These are phyloP conservation scores for Apoda limacodes DNA, from an alignment of 2,888 invertebrate species.

Conservation along the genomic window DNA sequence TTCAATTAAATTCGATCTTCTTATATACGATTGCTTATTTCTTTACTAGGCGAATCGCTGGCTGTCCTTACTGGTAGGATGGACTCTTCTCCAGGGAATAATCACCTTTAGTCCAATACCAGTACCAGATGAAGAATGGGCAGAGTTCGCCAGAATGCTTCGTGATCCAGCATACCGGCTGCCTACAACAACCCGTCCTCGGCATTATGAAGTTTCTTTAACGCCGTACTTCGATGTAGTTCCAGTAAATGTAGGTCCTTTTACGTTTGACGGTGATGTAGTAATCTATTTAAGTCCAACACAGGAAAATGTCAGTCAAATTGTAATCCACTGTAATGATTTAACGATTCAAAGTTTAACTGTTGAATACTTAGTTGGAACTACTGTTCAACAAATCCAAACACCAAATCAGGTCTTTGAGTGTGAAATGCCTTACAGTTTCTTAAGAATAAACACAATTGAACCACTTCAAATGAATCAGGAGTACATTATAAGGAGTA, in stretches of 20 bases:
- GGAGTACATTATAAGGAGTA: conserved; percentile 73
- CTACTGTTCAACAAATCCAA: conserved; percentile 20
- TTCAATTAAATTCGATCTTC: too few species aligned
- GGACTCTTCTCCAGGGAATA: conserved; percentile 35
- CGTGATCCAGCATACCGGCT: conserved; percentile 49
- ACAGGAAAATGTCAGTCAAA: conserved; percentile 27
- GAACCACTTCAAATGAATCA: conserved; percentile 19
- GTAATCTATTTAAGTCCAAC: conserved; percentile 34
- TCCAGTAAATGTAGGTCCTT: conserved; percentile 26
- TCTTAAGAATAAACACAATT: conserved; percentile 33
- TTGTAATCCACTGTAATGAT: conserved; percentile 50
- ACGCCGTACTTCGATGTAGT: conserved; percentile 52
- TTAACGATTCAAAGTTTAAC: conserved; percentile 29
- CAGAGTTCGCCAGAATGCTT: conserved; percentile 29
- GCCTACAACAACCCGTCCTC: conserved; percentile 56
- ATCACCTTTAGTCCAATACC: conserved; percentile 39
- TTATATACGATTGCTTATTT: too few species aligned
- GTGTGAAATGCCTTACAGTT: conserved; percentile 37
- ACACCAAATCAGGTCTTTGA: conserved; percentile 23
- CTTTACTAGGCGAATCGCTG: conserved; percentile 37
- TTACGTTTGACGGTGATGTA: conserved; percentile 54
- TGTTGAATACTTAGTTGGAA: neutral
- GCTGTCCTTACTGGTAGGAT: conserved; percentile 33
- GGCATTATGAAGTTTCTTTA: conserved; percentile 62
- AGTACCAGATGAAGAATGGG: conserved; percentile 46